Evolutionary conservation across 2,888 invertebrate genomes (phyloP).

Genomic region (Heteromyza rotundicornis): DNA sequence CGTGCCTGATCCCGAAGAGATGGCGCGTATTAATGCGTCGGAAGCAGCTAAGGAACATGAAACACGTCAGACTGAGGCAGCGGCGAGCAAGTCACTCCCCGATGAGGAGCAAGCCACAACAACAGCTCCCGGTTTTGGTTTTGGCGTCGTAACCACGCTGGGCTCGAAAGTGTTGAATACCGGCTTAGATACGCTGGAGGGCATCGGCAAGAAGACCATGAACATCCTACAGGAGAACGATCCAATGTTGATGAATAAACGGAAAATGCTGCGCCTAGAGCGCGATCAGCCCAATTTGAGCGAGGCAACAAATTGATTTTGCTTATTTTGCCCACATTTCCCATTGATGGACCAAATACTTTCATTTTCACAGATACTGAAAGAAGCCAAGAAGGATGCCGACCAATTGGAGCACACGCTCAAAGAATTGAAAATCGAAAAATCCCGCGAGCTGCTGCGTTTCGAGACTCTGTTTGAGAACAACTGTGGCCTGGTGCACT

Average conservation of each 20-base stretch:
- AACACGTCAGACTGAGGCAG: slow-evolving; percentile 2
- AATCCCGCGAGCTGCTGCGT: slow-evolving; percentile 65
- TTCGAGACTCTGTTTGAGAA: slow-evolving; percentile 87
- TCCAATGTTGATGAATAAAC: slow-evolving; percentile 79
- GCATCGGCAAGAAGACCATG: slow-evolving; percentile 94
- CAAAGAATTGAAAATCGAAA: slow-evolving; percentile 50
- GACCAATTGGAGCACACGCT: slow-evolving; percentile 62
- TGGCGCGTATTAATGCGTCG: slow-evolving; percentile 66
- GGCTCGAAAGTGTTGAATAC: slow-evolving; percentile 78
- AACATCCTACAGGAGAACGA: slow-evolving; percentile 91
- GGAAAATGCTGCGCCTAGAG: slow-evolving; percentile 63
- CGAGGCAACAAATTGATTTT: slow-evolving; percentile 38
- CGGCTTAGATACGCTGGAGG: slow-evolving; percentile 87
- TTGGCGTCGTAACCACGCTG: slow-evolving; percentile 52
- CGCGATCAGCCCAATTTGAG: slow-evolving; percentile 55
- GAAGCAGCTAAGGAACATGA: slow-evolving; percentile 29
- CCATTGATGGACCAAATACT: not conserved
- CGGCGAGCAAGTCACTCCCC: not conserved
- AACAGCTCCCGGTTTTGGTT: slow-evolving; percentile 38
- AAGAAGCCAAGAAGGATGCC: slow-evolving; percentile 74
- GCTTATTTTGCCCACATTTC: too few species aligned
- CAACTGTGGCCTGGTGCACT: slow-evolving; percentile 84
- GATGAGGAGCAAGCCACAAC: slow-evolving; percentile 4
- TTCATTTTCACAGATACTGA: slow-evolving; percentile 63
- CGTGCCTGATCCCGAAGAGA: slow-evolving; percentile 80